These are phyloP conservation scores for Sakesphorus luctuosus DNA, from an alignment of 2,113 vertebrate species.

Conservation along the genomic window DNA sequence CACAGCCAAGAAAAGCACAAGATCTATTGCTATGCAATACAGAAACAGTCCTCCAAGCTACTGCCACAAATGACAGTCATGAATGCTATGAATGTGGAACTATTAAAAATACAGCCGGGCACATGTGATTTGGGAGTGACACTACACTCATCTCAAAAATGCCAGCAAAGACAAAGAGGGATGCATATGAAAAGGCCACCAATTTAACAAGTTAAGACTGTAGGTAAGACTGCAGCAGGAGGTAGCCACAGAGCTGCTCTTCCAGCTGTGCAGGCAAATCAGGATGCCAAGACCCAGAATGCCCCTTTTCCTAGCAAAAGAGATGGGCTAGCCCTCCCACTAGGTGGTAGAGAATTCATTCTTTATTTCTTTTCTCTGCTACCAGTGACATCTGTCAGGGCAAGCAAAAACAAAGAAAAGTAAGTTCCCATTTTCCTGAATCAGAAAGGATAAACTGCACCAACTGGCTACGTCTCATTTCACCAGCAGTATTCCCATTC, in stretches of 20 bases:
- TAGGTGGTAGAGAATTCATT: background rate
- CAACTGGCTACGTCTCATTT: background rate
- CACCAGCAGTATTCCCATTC: background rate
- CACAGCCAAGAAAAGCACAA: background rate
- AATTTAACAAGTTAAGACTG: background rate
- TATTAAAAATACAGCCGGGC: background rate
- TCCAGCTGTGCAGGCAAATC: background rate
- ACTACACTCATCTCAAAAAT: background rate
- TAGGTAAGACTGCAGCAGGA: background rate
- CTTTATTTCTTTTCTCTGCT: background rate
- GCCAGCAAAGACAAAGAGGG: background rate
- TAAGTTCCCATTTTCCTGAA: background rate
- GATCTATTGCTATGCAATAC: background rate
- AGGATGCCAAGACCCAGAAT: background rate
- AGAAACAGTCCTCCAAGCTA: background rate
- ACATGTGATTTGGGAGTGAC: background rate
- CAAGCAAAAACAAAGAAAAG: background rate
- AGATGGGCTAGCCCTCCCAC: background rate
- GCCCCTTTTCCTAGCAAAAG: background rate
- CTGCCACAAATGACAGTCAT: background rate
- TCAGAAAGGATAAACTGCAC: background rate
- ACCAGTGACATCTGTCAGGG: background rate
- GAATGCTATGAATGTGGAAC: background rate
- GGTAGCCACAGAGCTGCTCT: background rate
- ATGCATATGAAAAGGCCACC: background rate